phyloP scores from a whole-genome alignment of 2,797 vertebrate genomes.

The Zenarchopterus dispar region DNA sequence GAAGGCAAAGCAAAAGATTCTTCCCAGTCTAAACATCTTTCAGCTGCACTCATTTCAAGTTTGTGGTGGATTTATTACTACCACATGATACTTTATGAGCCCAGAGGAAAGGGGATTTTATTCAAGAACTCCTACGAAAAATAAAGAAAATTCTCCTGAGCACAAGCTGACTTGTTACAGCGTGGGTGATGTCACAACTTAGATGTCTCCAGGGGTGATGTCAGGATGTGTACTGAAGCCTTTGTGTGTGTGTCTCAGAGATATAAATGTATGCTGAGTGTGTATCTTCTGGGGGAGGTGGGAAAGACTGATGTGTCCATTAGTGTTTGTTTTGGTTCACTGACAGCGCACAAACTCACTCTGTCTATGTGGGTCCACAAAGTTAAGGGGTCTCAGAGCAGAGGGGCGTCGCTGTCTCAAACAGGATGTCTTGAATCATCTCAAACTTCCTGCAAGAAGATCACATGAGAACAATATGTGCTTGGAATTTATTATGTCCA shows the following conservation, averaged over 20 bases:
- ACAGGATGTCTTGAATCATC: conserved; percentile 33
- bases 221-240: conserved; percentile 4
- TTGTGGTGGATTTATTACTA: conserved; percentile 69
- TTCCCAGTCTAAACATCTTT: conserved; percentile 64
- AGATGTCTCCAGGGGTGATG: conserved; percentile 53
- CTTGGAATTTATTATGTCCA: conserved; percentile 9
- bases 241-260: conserved; percentile 8
- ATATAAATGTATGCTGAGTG: conserved; percentile 5
- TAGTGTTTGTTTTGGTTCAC: conserved; percentile 54
- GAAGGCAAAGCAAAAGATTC: too few species aligned
- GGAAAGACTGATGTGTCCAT: conserved; percentile 32
- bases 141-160: conserved; percentile 52
- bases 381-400: conserved; percentile 44
- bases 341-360: conserved; percentile 57
- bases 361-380: conserved; percentile 53
- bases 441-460: conserved; percentile 28
- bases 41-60: conserved; percentile 59
- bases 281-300: conserved; percentile 21
- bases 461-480: conserved; percentile 7
- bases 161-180: conserved; percentile 55
- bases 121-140: conserved; percentile 52
- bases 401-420: conserved; percentile 34
- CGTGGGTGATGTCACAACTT: conserved; percentile 68
- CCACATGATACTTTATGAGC: conserved; percentile 67
- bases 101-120: conserved; percentile 67